Conservation (phyloP, 2,888 invertebrate genomes). For the Bimastos eiseni region DNA sequence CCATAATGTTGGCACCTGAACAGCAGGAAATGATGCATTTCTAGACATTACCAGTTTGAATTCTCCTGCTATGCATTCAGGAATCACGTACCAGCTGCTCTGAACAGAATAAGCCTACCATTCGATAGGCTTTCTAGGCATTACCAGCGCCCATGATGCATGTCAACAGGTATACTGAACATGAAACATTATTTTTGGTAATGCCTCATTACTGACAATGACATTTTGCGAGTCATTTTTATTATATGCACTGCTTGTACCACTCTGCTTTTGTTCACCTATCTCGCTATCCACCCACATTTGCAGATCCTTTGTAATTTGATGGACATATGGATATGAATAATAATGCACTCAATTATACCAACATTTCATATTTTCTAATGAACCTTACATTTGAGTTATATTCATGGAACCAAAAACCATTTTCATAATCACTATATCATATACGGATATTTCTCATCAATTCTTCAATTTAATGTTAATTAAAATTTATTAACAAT, state of each 20-base stretch:
- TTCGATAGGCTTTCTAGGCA: background rate
- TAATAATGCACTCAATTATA: no score
- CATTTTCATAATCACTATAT: no score
- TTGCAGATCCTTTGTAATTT: background rate
- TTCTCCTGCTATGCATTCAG: conserved; percentile 2
- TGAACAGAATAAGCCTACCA: background rate
- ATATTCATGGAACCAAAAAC: no score
- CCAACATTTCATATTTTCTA: no score
- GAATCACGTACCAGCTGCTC: background rate
- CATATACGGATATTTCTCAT: no score
- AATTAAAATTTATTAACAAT: no score
- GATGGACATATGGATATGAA: background rate
- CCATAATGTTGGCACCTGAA: background rate
- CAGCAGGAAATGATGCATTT: background rate
- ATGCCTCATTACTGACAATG: background rate
- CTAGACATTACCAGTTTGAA: background rate
- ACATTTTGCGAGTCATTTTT: background rate
- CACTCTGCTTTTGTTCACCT: background rate
- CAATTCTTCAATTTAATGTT: no score
- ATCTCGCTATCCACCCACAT: background rate
- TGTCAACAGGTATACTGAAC: no score
- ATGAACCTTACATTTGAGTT: no score
- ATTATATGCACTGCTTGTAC: background rate
- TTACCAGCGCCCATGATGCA: no score
- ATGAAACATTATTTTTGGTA: no score